Conservation (phyloP, 2,113 vertebrate genomes). For the Myiopsitta monachus region DNA sequence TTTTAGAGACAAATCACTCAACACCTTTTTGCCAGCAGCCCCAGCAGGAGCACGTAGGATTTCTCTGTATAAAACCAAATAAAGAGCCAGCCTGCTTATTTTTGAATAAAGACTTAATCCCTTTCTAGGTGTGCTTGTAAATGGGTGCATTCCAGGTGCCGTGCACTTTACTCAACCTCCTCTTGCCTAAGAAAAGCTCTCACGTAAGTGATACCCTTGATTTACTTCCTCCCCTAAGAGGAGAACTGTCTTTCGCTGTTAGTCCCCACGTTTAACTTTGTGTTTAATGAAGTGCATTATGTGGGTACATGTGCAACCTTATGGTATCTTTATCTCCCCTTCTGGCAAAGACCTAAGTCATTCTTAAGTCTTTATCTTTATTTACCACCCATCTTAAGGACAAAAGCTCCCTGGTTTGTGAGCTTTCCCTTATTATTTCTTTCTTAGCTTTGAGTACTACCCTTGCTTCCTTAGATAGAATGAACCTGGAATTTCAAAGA, state of each 20-base stretch:
- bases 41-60: rapidly evolving
- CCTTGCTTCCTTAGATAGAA: not conserved
- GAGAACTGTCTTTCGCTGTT: not conserved
- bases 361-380: not conserved
- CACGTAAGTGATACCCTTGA: not conserved
- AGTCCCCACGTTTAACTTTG: not conserved
- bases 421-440: not conserved
- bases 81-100: not conserved
- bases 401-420: not conserved
- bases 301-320: not conserved
- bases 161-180: not conserved
- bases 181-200: not conserved
- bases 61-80: not conserved
- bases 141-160: not conserved
- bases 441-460: not conserved
- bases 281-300: rapidly evolving
- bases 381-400: not conserved
- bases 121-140: not conserved
- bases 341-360: not conserved
- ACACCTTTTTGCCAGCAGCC: not conserved
- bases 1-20: not conserved
- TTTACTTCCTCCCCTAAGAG: not conserved
- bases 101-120: not conserved
- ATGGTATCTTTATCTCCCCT: not conserved
- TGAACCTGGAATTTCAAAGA: not conserved